These are phyloP conservation scores for Perognathus longimembris DNA, from an alignment of 2,113 vertebrate species.

Conservation along the genomic window DNA sequence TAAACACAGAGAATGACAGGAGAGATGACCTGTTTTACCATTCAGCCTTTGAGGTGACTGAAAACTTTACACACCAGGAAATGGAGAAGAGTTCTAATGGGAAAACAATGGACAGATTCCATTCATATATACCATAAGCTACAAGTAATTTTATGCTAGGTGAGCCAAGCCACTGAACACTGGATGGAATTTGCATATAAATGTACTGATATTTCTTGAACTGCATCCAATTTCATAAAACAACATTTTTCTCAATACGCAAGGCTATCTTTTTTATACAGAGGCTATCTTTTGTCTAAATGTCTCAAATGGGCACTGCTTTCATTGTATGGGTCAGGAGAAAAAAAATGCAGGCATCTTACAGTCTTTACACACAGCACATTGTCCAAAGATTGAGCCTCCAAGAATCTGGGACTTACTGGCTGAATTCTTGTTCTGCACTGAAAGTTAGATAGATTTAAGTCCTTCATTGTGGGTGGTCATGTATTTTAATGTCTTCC, in stretches of 20 bases:
- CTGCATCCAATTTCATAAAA: not conserved
- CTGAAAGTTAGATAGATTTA: not conserved
- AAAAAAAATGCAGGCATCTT: not conserved
- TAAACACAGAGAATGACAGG: constrained; percentile 56
- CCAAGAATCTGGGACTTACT: not conserved
- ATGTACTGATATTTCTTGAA: not conserved
- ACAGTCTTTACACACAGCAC: not conserved
- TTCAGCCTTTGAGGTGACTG: constrained; percentile 56
- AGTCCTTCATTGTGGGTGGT: not conserved
- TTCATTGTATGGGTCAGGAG: not conserved
- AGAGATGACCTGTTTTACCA: constrained; percentile 70
- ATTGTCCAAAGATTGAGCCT: not conserved
- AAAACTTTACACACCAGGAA: constrained; percentile 74
- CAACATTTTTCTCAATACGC: not conserved
- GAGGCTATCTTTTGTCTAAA: not conserved
- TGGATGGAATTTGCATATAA: constrained; percentile 25
- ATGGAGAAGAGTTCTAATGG: constrained; percentile 13
- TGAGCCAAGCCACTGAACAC: constrained; percentile 44
- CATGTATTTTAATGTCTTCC: not conserved
- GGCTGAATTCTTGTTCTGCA: not conserved
- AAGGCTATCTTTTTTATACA: not conserved
- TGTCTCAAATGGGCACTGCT: not conserved
- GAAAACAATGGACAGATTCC: constrained; percentile 62
- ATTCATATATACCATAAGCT: constrained; percentile 68
- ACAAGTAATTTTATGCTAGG: constrained; percentile 69